Base-by-base conservation (phyloP, 1,140 invertebrate genomes). In the Microplitis demolitor region DNA sequence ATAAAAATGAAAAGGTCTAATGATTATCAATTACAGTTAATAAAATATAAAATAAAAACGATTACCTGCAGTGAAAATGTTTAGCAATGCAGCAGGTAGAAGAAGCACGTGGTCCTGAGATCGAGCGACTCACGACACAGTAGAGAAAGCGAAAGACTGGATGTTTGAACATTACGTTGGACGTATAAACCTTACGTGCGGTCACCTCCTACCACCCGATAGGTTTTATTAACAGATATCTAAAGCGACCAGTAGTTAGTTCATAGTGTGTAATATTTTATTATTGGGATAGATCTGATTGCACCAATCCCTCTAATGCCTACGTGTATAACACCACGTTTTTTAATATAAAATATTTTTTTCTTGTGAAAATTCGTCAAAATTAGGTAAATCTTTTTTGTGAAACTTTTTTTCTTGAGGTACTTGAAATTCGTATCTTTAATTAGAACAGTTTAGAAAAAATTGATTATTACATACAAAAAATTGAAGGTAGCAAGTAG, bases 111-210 rank as follows among this genome's bases (percentile, higher is more conserved):
- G 77, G 69, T 31, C 13, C 9, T 70, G 4, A 69, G 80, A 78
- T 79, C 74, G 74, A 67, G 69, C 63, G 79, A 74, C 75, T 83
- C 72, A 67, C 79, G 76, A 76, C 78, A 63, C 11, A 11, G 61
- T 51, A 80, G 84, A 83, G 86, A 86, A 87, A 86, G 85, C 79
- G 83, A 83, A 79, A 83, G 84, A 87, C 86, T 86, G 85, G 80
- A 77, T 78, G 78, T 80, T 79, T 74, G 78, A 80, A 78, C 76
- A 80, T 84, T 76, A 79, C 75, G 79, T 79, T 79, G 78, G 77
- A 69, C 85, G 79, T 77, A 89, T 87, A 80, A 90, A 87, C 64
- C 81, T 81, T 67, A 85, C 88, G 72, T 60, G 61, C 51, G 51
- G 24, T 60, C 34, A 58, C 58, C 71, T 72, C 71, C 71, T 72